These are phyloP conservation scores for Amblyornis subalaris DNA, from an alignment of 2,113 vertebrate species.

Conservation along the genomic window DNA sequence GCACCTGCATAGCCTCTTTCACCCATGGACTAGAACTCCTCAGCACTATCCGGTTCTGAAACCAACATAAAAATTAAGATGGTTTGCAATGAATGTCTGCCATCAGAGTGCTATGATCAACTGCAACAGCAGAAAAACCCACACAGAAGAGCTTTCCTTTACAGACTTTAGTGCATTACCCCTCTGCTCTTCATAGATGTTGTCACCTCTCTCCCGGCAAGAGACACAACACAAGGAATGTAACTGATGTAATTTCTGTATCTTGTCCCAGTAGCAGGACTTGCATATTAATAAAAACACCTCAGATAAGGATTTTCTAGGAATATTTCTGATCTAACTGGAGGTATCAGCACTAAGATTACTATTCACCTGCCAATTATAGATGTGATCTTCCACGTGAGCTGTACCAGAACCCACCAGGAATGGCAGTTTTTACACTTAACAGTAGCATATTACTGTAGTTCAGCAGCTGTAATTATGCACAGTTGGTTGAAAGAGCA, in stretches of 20 bases:
- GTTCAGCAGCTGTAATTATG: background rate
- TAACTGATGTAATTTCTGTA: background rate
- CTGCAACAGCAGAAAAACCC: background rate
- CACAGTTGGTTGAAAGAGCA: background rate
- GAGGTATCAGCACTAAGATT: background rate
- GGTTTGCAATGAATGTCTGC: background rate
- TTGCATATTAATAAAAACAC: background rate
- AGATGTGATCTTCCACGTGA: background rate
- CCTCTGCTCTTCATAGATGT: background rate
- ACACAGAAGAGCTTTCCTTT: background rate
- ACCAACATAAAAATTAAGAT: background rate
- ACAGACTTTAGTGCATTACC: background rate
- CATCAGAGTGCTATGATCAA: rapidly evolving
- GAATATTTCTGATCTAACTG: background rate
- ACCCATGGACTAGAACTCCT: background rate
- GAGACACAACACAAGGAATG: background rate
- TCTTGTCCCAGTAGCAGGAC: background rate
- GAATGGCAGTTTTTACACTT: background rate
- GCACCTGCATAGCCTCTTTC: background rate
- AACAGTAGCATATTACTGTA: background rate
- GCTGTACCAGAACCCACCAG: background rate
- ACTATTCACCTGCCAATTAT: background rate
- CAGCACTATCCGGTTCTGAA: background rate
- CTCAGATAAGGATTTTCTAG: background rate
- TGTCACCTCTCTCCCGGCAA: background rate